Conservation (phyloP, 2,888 invertebrate species). For the Myathropa florea region DNA sequence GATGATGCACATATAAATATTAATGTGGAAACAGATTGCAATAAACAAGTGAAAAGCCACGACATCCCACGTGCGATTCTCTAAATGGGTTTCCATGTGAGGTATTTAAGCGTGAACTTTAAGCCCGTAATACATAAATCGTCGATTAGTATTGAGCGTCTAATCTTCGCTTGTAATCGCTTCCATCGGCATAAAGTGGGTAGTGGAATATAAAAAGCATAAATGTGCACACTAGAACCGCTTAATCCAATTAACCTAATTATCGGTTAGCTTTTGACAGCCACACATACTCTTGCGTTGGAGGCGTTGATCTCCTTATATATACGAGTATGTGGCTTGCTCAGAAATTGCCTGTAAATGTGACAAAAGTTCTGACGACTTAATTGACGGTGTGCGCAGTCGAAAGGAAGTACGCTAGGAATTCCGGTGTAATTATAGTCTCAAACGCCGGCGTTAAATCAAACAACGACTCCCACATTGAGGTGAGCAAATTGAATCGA, state of each 20-base stretch:
- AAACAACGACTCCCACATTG: slow-evolving; percentile 17
- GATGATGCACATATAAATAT: slow-evolving; percentile 7
- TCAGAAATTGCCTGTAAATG: slow-evolving; percentile 49
- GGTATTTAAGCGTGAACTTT: slow-evolving; percentile 41
- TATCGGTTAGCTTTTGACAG: slow-evolving; percentile 33
- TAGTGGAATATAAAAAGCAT: slow-evolving; percentile 7
- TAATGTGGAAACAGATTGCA: not conserved
- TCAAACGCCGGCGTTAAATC: slow-evolving; percentile 35
- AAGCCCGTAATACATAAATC: slow-evolving; percentile 61
- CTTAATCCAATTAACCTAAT: slow-evolving; percentile 69
- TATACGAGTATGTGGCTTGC: not conserved
- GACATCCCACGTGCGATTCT: slow-evolving; percentile 33
- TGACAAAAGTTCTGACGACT: slow-evolving; percentile 62
- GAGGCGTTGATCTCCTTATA: slow-evolving; percentile 26
- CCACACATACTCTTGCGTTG: slow-evolving; percentile 25
- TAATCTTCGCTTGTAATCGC: slow-evolving; percentile 49
- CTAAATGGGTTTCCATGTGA: slow-evolving; percentile 12
- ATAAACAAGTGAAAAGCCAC: not conserved
- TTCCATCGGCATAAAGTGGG: slow-evolving; percentile 5
- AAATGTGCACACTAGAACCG: slow-evolving; percentile 31
- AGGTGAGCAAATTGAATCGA: not conserved
- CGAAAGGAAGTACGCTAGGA: slow-evolving; percentile 2
- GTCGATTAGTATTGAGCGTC: slow-evolving; percentile 50
- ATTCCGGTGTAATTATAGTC: slow-evolving; percentile 1
- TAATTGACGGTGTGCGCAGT: slow-evolving; percentile 27